phyloP scores from a whole-genome alignment of 2,113 vertebrate species.

The Podarcis cretensis region DNA sequence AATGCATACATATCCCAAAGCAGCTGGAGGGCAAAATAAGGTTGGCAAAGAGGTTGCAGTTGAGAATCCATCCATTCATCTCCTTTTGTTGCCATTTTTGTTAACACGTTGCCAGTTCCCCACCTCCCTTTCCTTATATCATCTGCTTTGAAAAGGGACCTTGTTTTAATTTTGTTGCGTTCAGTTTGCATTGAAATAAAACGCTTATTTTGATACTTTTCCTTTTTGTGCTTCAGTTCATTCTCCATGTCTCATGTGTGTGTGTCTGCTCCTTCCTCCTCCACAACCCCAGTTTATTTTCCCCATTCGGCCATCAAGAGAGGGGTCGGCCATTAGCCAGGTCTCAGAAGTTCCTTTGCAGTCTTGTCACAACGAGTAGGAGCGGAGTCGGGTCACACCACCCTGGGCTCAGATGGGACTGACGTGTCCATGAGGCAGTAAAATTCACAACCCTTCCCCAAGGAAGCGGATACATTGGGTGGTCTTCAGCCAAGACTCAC shows the following conservation, averaged over 20 bases:
- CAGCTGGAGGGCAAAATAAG: too few species aligned
- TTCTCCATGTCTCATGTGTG: conserved; percentile 49
- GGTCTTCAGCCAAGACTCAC: too few species aligned
- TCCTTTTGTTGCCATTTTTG: conserved; percentile 21
- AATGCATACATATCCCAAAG: too few species aligned
- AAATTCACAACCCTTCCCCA: too few species aligned
- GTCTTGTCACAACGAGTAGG: too few species aligned
- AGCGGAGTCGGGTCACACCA: not conserved
- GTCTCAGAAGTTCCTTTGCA: not conserved
- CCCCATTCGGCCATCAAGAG: not conserved
- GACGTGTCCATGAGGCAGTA: too few species aligned
- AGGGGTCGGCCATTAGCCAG: not conserved
- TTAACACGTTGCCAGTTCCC: conserved; percentile 23
- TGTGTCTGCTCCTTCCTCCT: not conserved
- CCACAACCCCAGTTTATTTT: too few species aligned
- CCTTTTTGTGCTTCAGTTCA: conserved; percentile 65
- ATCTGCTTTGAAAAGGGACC: conserved; percentile 52
- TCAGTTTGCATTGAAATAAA: conserved; percentile 76
- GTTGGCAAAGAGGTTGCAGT: not conserved
- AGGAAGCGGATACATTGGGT: too few species aligned
- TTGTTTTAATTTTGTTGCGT: conserved; percentile 71
- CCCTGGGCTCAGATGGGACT: too few species aligned
- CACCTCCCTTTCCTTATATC: conserved; percentile 41
- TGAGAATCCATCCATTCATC: accelerated
- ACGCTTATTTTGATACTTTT: conserved; percentile 73